Conservation (phyloP, 64 coral and sea anemone genomes). For the Montipora capricornis region DNA sequence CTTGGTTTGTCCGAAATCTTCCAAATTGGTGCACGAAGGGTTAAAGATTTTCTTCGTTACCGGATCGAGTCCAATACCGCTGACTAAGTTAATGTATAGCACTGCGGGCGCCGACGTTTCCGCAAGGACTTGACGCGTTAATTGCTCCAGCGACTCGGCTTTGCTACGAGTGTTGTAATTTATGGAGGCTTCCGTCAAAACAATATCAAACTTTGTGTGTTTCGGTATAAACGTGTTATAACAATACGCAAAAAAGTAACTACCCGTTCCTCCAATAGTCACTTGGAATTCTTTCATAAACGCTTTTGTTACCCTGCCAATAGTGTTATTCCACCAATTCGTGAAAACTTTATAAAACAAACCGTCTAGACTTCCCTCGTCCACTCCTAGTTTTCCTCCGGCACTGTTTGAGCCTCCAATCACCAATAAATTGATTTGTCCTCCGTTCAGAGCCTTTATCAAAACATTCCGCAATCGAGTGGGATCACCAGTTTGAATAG, state of each 20-base stretch:
- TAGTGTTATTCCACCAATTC: slow-evolving; percentile 74
- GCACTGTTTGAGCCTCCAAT: slow-evolving; percentile 81
- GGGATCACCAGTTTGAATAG: slow-evolving; percentile 15
- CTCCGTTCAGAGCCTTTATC: slow-evolving; percentile 49
- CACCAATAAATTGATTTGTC: slow-evolving; percentile 44
- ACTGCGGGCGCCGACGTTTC: slow-evolving; percentile 76
- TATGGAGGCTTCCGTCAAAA: slow-evolving; percentile 51
- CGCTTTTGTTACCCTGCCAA: slow-evolving; percentile 46
- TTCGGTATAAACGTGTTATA: slow-evolving; percentile 38
- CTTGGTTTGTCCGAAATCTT: slow-evolving; percentile 79
- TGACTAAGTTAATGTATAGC: slow-evolving; percentile 77
- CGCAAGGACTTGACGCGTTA: slow-evolving; percentile 55
- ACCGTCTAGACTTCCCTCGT: slow-evolving; percentile 49
- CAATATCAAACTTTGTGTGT: slow-evolving; percentile 33
- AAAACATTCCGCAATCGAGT: slow-evolving; percentile 38
- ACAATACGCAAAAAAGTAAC: slow-evolving; percentile 76
- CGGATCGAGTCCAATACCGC: slow-evolving; percentile 67
- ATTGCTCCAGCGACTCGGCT: slow-evolving; percentile 76
- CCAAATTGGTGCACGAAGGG: slow-evolving; percentile 76
- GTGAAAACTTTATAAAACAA: slow-evolving; percentile 59
- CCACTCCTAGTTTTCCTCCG: slow-evolving; percentile 64
- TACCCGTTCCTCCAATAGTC: slow-evolving; percentile 72
- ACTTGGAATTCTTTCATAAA: slow-evolving; percentile 41
- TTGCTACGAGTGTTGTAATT: slow-evolving; percentile 41
- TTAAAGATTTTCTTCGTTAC: slow-evolving; percentile 43